Conservation (phyloP, 2,888 invertebrate genomes). For the Caenorhabditis sp. region DNA sequence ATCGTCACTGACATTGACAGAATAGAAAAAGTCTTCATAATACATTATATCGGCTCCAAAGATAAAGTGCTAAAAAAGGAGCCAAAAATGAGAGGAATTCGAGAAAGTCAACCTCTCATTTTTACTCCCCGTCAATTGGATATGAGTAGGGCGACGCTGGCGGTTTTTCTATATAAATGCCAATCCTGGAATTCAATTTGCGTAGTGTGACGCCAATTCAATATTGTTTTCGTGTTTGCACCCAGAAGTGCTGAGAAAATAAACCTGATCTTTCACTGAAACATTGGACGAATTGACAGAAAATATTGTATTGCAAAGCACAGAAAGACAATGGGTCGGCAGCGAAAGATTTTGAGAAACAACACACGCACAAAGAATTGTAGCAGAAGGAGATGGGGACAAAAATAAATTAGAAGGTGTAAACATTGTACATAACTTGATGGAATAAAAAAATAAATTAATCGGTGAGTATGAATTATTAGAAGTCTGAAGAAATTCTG, state of each 20-base stretch:
- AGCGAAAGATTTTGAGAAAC: slow-evolving; percentile 13
- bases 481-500: slow-evolving; percentile 6
- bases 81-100: background rate
- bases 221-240: background rate
- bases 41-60: slow-evolving; percentile 11
- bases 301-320: too few species aligned
- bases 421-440: too few species aligned
- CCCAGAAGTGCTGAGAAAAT: background rate
- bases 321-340: slow-evolving; percentile 23
- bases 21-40: slow-evolving; percentile 43
- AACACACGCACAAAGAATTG: slow-evolving; percentile 34
- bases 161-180: background rate
- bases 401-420: background rate
- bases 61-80: background rate
- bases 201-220: background rate
- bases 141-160: background rate
- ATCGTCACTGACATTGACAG: slow-evolving; percentile 30
- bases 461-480: background rate
- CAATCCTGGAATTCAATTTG: background rate
- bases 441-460: background rate
- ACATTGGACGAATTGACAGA: too few species aligned
- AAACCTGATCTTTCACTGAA: background rate
- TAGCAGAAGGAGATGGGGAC: slow-evolving; percentile 13
- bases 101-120: background rate
- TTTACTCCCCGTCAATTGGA: too few species aligned